Conservation (phyloP, 2,888 invertebrate genomes). For the Ochropleura plecta region DNA sequence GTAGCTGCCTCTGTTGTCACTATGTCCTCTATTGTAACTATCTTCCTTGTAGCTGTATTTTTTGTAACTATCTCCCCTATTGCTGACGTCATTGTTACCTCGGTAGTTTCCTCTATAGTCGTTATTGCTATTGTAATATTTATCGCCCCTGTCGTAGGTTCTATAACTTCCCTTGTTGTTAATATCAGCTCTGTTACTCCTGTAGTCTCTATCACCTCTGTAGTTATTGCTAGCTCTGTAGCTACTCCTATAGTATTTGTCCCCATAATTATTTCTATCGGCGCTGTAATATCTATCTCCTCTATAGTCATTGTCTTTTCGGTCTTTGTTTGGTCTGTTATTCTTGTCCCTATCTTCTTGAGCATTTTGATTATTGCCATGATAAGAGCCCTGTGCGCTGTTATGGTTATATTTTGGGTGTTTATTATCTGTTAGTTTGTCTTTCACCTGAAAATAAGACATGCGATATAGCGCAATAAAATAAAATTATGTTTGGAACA, state of each 20-base stretch:
- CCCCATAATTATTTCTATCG: constrained; percentile 6
- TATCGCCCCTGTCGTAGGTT: background rate
- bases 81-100: background rate
- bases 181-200: background rate
- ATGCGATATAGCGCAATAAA: background rate
- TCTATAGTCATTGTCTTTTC: constrained; percentile 19
- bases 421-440: constrained; percentile 9
- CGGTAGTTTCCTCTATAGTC: constrained; percentile 14
- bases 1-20: background rate
- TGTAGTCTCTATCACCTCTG: background rate
- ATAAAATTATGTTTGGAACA: background rate
- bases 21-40: background rate
- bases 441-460: constrained; percentile 36
- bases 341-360: constrained; percentile 15
- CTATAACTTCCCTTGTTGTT: constrained; percentile 3
- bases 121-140: background rate
- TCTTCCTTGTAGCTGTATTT: background rate
- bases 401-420: constrained; percentile 23
- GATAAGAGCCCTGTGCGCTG: constrained; percentile 14
- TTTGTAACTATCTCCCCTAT: background rate
- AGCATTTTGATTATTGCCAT: constrained; percentile 27
- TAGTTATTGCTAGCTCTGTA: constrained; percentile 7
- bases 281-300: constrained; percentile 2
- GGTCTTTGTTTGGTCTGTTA: constrained; percentile 19
- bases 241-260: constrained; percentile 14